These are phyloP conservation scores for Prolemur simus DNA, from an alignment of 2,113 vertebrate species.

Conservation along the genomic window DNA sequence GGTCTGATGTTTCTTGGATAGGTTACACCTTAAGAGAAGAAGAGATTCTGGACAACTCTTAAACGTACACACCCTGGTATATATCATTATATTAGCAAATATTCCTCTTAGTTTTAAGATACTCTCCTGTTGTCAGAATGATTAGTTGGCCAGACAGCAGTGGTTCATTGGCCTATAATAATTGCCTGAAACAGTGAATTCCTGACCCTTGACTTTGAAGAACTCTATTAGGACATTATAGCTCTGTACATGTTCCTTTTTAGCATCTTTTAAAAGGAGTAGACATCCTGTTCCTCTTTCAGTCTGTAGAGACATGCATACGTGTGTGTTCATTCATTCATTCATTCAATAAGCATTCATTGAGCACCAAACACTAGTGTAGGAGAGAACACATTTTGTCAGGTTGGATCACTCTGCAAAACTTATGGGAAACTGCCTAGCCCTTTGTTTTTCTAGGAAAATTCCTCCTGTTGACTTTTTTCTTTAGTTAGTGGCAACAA, in stretches of 20 bases:
- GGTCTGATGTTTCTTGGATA: not conserved
- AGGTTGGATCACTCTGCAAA: not conserved
- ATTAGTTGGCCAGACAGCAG: not conserved
- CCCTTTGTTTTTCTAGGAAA: conserved; percentile 22
- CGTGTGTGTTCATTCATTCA: not conserved
- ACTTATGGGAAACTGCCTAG: not conserved
- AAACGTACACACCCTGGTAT: not conserved
- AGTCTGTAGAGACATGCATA: not conserved
- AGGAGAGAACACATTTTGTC: not conserved
- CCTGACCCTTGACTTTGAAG: not conserved
- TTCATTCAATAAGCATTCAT: not conserved
- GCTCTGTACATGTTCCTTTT: not conserved
- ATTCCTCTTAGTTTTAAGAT: not conserved
- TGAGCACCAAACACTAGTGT: not conserved
- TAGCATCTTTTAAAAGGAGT: not conserved
- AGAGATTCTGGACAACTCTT: not conserved
- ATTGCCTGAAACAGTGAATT: not conserved
- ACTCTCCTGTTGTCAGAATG: not conserved
- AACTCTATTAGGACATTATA: not conserved
- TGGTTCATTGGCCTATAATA: not conserved
- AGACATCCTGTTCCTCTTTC: not conserved
- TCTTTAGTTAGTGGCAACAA: not conserved
- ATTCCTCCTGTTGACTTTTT: not conserved
- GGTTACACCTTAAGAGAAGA: not conserved
- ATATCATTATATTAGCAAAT: not conserved